These are phyloP conservation scores for Nudaria mundana DNA, from an alignment of 2,888 invertebrate species.

Conservation along the genomic window DNA sequence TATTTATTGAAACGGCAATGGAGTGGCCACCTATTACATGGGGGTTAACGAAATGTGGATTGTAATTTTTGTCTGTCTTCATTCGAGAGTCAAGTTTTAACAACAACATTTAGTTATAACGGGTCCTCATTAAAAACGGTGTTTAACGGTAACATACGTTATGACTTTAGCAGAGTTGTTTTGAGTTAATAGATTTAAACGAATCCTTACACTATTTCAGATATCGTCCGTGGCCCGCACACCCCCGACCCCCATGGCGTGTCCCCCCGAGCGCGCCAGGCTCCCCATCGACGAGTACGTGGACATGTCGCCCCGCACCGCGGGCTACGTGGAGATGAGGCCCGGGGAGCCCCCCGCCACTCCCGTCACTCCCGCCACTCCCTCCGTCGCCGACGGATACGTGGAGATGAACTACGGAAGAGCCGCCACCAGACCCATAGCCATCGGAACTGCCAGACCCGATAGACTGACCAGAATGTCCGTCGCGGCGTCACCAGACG, in stretches of 20 bases:
- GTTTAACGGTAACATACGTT: too few relatives aligned
- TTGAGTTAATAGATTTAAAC: too few relatives aligned
- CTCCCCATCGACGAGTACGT: slow-evolving; percentile 67
- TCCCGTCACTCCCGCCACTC: slow-evolving; percentile 15
- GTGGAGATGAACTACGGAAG: slow-evolving; percentile 75
- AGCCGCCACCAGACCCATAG: slow-evolving; percentile 83
- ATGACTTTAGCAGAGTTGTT: too few relatives aligned
- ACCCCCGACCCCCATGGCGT: slow-evolving; percentile 51
- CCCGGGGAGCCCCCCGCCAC: slow-evolving; percentile 44
- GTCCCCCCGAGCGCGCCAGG: slow-evolving; percentile 41
- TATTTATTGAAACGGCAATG: too few relatives aligned
- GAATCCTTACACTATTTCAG: too few relatives aligned
- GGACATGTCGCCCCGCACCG: slow-evolving; percentile 70
- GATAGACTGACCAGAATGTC: slow-evolving; percentile 22
- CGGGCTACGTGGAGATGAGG: slow-evolving; percentile 84
- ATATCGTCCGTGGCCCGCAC: slow-evolving; percentile 38
- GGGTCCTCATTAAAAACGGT: too few relatives aligned
- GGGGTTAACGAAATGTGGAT: too few relatives aligned
- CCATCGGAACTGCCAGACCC: slow-evolving; percentile 67
- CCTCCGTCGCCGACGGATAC: slow-evolving; percentile 59
- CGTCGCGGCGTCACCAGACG: slow-evolving; percentile 42
- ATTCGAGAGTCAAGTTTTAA: too few relatives aligned
- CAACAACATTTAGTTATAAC: too few relatives aligned
- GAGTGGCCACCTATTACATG: too few relatives aligned
- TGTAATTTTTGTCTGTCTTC: too few relatives aligned